Evolutionary conservation across 2,797 vertebrate species (phyloP).

Genomic region (Moxostoma hubbsi): DNA sequence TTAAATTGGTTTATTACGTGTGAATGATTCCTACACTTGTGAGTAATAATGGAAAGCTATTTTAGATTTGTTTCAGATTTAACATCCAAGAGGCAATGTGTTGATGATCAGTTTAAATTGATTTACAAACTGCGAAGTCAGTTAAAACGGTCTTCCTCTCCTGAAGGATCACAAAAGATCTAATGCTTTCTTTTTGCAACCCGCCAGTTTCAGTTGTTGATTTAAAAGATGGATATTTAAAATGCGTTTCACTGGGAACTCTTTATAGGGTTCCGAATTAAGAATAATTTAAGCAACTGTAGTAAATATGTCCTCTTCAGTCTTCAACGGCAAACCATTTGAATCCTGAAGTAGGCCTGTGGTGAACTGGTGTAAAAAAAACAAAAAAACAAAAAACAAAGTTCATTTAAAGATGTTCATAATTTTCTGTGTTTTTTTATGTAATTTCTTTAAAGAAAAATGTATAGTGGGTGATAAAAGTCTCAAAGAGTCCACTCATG

Average conservation of each 20-base stretch:
- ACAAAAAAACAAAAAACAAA: not conserved
- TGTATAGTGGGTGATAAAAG: too few relatives aligned
- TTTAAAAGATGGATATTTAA: too few relatives aligned
- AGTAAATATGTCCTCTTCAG: not conserved
- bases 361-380: too few relatives aligned
- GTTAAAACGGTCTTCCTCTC: not conserved
- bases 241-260: too few relatives aligned
- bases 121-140: conserved; percentile 12
- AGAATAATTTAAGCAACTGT: not conserved
- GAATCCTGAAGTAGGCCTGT: not conserved
- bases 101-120: not conserved
- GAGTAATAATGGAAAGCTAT: not conserved
- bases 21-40: not conserved
- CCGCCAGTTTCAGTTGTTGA: too few relatives aligned
- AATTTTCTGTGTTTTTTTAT: too few relatives aligned
- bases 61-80: not conserved
- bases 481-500: too few relatives aligned
- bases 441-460: not conserved
- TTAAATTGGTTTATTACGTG: conserved; percentile 9
- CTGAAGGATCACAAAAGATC: too few relatives aligned
- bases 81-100: not conserved
- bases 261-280: too few relatives aligned
- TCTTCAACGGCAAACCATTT: not conserved
- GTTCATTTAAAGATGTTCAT: not conserved
- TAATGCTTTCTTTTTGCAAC: not conserved